A percentile compares a stretch with the other conserved stretches of the same genome.
Conservation (phyloP, 2,113 vertebrate species). For the Anser brachyrhynchus region DNA sequence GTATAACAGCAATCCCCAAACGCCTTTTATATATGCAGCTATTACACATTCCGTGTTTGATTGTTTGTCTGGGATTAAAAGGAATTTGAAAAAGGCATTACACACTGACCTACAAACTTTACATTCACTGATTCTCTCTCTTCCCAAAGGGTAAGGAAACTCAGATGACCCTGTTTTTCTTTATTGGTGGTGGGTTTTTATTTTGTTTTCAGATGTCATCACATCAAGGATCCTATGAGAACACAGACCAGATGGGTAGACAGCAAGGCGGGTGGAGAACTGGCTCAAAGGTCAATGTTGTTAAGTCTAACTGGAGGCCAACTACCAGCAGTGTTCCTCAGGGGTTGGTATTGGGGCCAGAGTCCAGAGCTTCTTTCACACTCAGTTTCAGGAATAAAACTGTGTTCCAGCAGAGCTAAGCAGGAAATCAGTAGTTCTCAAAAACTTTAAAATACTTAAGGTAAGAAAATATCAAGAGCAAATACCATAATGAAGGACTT, state of each 20-base stretch:
- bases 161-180: neutral
- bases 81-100: neutral
- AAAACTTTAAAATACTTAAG: neutral
- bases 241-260: neutral
- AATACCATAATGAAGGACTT: neutral
- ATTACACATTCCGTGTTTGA: neutral
- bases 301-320: neutral
- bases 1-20: neutral
- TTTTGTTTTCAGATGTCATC: neutral
- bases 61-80: neutral
- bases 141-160: neutral
- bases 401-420: neutral
- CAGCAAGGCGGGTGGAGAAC: neutral
- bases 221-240: neutral
- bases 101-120: neutral
- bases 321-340: neutral
- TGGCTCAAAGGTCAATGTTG: neutral
- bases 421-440: neutral
- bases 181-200: neutral
- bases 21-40: neutral
- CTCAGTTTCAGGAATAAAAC: neutral
- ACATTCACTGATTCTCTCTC: neutral
- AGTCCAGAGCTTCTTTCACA: neutral
- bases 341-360: neutral
- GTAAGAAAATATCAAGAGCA: neutral